Evolutionary conservation across 2,113 vertebrate genomes (phyloP), one percentile per base, ranked within the genome.

Genomic region (Galbula dea): DNA sequence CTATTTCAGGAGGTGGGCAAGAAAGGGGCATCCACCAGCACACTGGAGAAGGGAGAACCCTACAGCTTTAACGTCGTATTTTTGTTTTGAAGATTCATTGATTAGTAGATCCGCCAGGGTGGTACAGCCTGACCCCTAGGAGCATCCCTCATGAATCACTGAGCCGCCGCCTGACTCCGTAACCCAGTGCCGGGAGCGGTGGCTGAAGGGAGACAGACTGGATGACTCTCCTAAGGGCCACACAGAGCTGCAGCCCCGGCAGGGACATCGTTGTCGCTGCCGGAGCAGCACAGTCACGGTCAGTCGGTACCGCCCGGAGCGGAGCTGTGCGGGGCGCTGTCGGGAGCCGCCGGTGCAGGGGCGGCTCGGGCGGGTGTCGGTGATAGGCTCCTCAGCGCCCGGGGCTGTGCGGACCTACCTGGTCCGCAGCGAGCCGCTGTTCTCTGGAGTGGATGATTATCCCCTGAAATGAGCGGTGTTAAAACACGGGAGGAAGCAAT

Each of bases 391-490:
- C 57, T 36, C 57, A 36, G 21, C 34, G 57, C n/a, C 57, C 57
- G 57, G 15, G n/a, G 57, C 21, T 55, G 57, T 12, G 62, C 29
- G 39, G 62, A 20, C 39, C 19, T 32, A 39, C 27, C 62, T 43
- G 24, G 18, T 32, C 29, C 62, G 62, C 61, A 41, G 61, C 61
- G 62, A 37, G 18, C 29, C 39, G 61, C 19, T 43, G 32, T 21
- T 43, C 27, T 62, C 26, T 39, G 13, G 29, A 43, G 39, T 18
- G 39, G 29, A 32, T 15, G 18, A 20, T 65, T 43, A 20, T 29
- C 11, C 16, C 24, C 41, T 65, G 8, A 9, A 18, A 46, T 3
- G 22, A 26, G 10, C 2, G 58, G 2, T 3, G 4, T 3, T 4
- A 16, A n/a, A 26, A 3, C 5, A 22, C 2, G 48, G 39, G 22